Base-by-base conservation (phyloP, 1,140 invertebrate genomes). In the Dysdera silvatica region DNA sequence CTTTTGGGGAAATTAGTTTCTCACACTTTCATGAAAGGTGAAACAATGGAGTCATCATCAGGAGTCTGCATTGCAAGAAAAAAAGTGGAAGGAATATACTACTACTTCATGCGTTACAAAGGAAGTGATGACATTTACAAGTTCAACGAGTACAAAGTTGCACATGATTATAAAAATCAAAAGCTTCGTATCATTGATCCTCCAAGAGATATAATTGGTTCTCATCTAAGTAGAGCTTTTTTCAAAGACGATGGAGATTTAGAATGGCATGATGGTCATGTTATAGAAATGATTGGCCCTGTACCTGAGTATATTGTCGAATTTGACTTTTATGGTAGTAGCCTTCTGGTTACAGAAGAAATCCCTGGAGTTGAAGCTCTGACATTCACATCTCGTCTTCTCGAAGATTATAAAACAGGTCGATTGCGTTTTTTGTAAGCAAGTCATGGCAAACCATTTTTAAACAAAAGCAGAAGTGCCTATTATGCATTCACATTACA, bases 171-270 rank as follows among this genome's bases (percentile, higher is more conserved):
- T 4, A 56, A 37, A 48, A 63, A 41, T 20, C 23, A 49, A 18
- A 48, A 29, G 45, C 18, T 63, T n/a, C 55, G 49, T n/a, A 47
- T 63, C 7, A 31, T 56, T 28, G 61, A 63, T 29, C 61, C 61
- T 23, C 40, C 61, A 2, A 18, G 23, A 12, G 52, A 63, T 54
- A 18, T 63, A 8, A 23, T 63, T 63, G 61, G 61, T 16, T 48
- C 52, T 14, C 16, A 28, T 3, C 61, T 63, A 23, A 63, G 61
- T 29, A 52, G 61, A 14, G 61, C 61, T 45, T 63, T 63, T 41
- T 55, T 63, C 32, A 63, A 63, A 32, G 61, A 63, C 51, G 61
- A 63, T 48, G 61, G 61, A 26, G 61, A 63, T 37, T 35, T 63
- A 14, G 61, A 63, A 31, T 63, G 61, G 61, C 52, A 40, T 48